Evolutionary conservation across 2,888 invertebrate genomes (phyloP), one percentile per base, ranked within the genome.

Genomic region (Polyommatus icarus): DNA sequence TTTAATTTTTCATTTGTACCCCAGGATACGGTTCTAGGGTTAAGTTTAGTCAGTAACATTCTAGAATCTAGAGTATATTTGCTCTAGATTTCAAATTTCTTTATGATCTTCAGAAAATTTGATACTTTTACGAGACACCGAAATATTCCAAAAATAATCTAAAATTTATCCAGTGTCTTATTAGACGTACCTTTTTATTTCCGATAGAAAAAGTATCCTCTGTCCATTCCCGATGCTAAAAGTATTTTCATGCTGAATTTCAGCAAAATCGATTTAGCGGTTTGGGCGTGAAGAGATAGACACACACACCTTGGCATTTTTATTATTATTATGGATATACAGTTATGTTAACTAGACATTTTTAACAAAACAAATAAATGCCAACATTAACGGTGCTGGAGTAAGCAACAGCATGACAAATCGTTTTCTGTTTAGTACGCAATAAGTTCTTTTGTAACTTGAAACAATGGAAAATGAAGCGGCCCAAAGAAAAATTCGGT

Each of bases 401-500:
- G 54, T 71, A 72, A 72, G 54, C 71, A 79, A 77, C 79, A 76
- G 79, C 81, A 81, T 80, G 80, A 81, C 82, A 72, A 80, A 82
- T 82, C 79, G 81, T 77, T 84, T 86, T 88, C 89, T 89, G 89
- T 87, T 87, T 87, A 86, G 85, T 82, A 84, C 85, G 76, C 78
- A 78, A 85, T 73, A 59, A 59, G 59, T 73, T 73, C 73, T 61
- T 73, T 77, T 77, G 77, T 77, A 59, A 59, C 29, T 1, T 57
- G 24, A 77, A 87, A 90, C 89, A 90, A 91, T 88, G 87, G 86
- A 84, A 85, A 85, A 86, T 85, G 83, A 84, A 85, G 84, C 84
- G 79, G 79, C 81, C 87, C 87, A 87, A 88, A 87, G 89, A 89
- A 89, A 89, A 92, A 89, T 89, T 90, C 86, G 88, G 89, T 88